phyloP scores from a whole-genome alignment of 2,113 vertebrate genomes.

The Mastomys coucha region DNA sequence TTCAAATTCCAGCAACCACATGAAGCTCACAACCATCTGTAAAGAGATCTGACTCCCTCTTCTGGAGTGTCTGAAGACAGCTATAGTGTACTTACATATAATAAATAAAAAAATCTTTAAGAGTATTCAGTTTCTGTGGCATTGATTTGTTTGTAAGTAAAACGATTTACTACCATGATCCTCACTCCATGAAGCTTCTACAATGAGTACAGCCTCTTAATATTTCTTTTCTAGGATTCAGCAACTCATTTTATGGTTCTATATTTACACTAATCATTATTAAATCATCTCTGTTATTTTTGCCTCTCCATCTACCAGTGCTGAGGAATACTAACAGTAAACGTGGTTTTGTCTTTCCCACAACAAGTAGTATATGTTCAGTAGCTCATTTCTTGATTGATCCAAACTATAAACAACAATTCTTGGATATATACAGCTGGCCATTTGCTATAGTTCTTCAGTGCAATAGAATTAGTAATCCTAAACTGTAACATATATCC shows the following conservation, averaged over 20 bases:
- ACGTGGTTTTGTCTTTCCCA: background rate
- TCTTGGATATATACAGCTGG: background rate
- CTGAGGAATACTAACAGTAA: background rate
- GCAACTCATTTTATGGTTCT: constrained; percentile 28
- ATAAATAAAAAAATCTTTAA: too few relatives aligned
- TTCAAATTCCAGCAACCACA: too few relatives aligned
- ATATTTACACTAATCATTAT: constrained; percentile 6
- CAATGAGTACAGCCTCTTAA: background rate
- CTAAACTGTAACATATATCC: background rate
- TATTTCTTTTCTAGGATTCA: background rate
- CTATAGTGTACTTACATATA: too few relatives aligned
- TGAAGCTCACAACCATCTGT: too few relatives aligned
- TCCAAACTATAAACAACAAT: background rate
- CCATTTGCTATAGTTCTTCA: background rate
- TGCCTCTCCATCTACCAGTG: background rate
- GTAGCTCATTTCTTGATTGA: background rate
- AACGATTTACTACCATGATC: background rate
- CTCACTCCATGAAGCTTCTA: background rate
- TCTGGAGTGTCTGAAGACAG: too few relatives aligned
- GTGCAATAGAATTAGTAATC: background rate
- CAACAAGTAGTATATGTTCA: background rate
- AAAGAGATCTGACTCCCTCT: too few relatives aligned
- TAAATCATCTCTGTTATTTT: background rate
- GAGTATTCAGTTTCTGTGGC: background rate
- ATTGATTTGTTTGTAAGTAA: background rate